These are phyloP conservation scores for Piscicola geometra DNA, from an alignment of 2,888 invertebrate genomes.

Conservation along the genomic window DNA sequence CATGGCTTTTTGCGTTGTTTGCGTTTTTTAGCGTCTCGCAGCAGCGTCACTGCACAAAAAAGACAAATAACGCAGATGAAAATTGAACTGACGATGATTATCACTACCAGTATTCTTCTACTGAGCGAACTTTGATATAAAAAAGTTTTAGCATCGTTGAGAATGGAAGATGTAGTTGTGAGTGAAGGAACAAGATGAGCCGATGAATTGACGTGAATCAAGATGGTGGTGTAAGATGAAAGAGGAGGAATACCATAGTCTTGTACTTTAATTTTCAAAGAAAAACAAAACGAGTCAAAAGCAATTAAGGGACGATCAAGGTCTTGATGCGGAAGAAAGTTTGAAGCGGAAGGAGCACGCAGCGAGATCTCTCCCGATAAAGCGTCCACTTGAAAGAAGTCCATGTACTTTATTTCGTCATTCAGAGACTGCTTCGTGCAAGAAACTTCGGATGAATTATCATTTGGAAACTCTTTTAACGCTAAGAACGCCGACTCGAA, in stretches of 20 bases:
- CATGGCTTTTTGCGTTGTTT: conserved; percentile 11
- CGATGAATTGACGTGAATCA: background rate
- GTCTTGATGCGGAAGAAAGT: background rate
- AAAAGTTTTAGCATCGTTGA: background rate
- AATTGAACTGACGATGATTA: background rate
- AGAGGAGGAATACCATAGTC: background rate
- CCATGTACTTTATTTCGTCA: background rate
- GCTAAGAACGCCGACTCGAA: background rate
- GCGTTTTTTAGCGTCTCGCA: background rate
- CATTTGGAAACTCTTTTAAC: background rate
- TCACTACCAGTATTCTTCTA: background rate
- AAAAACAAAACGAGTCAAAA: background rate
- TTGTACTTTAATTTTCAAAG: background rate
- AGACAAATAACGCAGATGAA: background rate
- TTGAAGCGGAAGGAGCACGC: background rate
- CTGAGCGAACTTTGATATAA: background rate
- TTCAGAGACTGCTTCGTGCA: background rate
- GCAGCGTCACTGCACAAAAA: background rate
- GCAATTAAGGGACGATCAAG: background rate
- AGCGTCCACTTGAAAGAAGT: background rate
- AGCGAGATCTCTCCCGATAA: background rate
- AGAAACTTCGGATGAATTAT: background rate
- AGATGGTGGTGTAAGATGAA: background rate
- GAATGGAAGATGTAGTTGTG: background rate
- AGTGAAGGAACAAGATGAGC: background rate